Conservation (phyloP, 2,888 invertebrate genomes). For the Catocala fraxini region DNA sequence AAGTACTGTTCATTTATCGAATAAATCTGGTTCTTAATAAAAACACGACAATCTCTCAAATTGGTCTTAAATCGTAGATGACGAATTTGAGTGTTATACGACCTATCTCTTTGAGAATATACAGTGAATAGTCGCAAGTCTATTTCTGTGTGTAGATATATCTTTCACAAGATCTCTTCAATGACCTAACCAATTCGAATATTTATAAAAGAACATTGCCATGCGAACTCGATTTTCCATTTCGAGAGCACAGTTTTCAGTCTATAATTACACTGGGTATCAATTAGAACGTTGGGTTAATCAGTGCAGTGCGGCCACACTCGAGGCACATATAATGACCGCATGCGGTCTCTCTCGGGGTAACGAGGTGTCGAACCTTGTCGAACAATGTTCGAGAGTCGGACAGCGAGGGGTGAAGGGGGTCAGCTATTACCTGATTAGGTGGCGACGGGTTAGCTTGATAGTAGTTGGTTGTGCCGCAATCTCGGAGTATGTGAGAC, state of each 20-base stretch:
- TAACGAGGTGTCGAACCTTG: slow-evolving; percentile 6
- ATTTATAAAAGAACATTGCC: no score
- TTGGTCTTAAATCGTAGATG: no score
- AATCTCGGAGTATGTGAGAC: neutral
- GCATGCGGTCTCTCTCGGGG: slow-evolving; percentile 2
- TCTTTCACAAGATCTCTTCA: no score
- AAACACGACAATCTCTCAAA: no score
- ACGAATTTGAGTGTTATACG: no score
- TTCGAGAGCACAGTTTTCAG: neutral
- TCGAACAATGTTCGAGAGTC: neutral
- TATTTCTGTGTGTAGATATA: no score
- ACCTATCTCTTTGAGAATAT: no score
- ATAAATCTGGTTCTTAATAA: no score
- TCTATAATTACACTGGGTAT: slow-evolving; percentile 1
- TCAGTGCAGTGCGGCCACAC: neutral
- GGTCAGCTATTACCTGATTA: slow-evolving; percentile 1
- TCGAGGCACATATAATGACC: slow-evolving; percentile 3
- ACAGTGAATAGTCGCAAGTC: no score
- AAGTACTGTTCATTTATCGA: no score
- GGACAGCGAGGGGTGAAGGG: neutral
- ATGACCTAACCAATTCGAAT: no score
- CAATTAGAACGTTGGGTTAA: slow-evolving; percentile 1
- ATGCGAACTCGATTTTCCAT: neutral
- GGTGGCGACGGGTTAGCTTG: neutral
- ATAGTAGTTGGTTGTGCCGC: neutral